Base-by-base conservation (phyloP, 1,140 invertebrate genomes). In the Augochlora pura region DNA sequence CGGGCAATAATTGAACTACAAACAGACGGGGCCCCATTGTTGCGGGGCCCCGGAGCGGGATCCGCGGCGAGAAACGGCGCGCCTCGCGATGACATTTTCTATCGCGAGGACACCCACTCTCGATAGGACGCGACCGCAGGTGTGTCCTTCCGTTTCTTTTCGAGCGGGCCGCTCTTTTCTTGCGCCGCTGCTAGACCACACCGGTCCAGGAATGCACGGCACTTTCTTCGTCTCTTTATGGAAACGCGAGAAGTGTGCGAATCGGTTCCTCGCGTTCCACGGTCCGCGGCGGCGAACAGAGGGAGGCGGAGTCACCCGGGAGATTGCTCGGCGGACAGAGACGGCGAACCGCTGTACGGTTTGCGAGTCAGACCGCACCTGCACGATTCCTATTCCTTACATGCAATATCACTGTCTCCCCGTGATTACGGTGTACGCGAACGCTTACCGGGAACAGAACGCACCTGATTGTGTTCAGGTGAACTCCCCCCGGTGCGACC, bases 181-280 rank as follows among this genome's bases (percentile, higher is more conserved):
- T n/a, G 18, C 52, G 0, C 52, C 1, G 7, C n/a, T 54, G 12
- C 68, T 82, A 70, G 74, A 77, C 66, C 71, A 79, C 80, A 81
- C 77, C 82, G 79, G 80, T 85, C 77, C 63, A 86, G 71, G 87
- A 87, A 89, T 87, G 85, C 82, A 86, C 54, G 86, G 69, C 82
- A 90, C 90, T 91, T 91, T 91, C 88, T 88, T 91, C 87, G 68
- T 81, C 88, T 89, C 83, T 91, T 91, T 91, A 91, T 90, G 88
- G 90, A 90, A 89, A 90, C 81, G 88, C 88, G 89, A 90, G 90
- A 90, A 90, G 84, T 91, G 90, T 89, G 90, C 87, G 88, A 91
- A 90, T 89, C 84, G 85, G 80, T 88, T 86, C 82, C 80, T 76
- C 72, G 59, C 10, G 52, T 68, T 77, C 46, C 72, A 21, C 52